These are phyloP conservation scores for Dryobotodes eremita DNA, from an alignment of 2,888 invertebrate species.

Conservation along the genomic window DNA sequence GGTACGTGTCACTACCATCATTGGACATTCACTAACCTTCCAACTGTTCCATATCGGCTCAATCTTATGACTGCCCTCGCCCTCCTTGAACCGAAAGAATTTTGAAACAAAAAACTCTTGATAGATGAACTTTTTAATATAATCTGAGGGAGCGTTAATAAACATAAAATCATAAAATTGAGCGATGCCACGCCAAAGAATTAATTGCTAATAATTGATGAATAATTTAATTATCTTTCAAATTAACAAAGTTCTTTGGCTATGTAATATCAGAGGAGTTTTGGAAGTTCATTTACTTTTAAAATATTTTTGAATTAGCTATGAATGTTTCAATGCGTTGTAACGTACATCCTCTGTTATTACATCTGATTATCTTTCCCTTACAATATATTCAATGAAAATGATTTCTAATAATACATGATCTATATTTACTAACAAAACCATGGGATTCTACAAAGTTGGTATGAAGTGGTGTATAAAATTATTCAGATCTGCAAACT, in stretches of 20 bases:
- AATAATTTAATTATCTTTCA: slow-evolving; percentile 73
- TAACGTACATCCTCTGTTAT: slow-evolving; percentile 68
- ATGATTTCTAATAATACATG: slow-evolving; percentile 62
- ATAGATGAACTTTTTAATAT: slow-evolving; percentile 58
- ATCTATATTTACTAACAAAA: slow-evolving; percentile 67
- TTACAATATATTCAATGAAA: slow-evolving; percentile 48
- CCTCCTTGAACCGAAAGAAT: slow-evolving; percentile 25
- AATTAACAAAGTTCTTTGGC: slow-evolving; percentile 78
- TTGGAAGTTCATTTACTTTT: slow-evolving; percentile 62
- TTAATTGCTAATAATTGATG: slow-evolving; percentile 73
- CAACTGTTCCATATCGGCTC: slow-evolving; percentile 64
- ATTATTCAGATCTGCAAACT: slow-evolving; percentile 69
- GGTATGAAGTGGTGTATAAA: slow-evolving; percentile 68
- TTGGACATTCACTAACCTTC: slow-evolving; percentile 51
- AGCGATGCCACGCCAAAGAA: slow-evolving; percentile 76
- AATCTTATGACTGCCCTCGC: slow-evolving; percentile 71
- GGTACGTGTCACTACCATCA: slow-evolving; percentile 94
- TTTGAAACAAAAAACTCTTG: slow-evolving; percentile 46
- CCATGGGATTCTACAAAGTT: slow-evolving; percentile 70
- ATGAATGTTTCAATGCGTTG: slow-evolving; percentile 48
- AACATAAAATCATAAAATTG: slow-evolving; percentile 79
- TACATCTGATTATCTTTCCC: slow-evolving; percentile 57
- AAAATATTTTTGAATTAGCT: slow-evolving; percentile 58
- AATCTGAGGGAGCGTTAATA: slow-evolving; percentile 56
- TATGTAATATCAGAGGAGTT: slow-evolving; percentile 80